Evolutionary conservation across 2,888 invertebrate species (phyloP).

Genomic region (Caenorhabditis sp.): DNA sequence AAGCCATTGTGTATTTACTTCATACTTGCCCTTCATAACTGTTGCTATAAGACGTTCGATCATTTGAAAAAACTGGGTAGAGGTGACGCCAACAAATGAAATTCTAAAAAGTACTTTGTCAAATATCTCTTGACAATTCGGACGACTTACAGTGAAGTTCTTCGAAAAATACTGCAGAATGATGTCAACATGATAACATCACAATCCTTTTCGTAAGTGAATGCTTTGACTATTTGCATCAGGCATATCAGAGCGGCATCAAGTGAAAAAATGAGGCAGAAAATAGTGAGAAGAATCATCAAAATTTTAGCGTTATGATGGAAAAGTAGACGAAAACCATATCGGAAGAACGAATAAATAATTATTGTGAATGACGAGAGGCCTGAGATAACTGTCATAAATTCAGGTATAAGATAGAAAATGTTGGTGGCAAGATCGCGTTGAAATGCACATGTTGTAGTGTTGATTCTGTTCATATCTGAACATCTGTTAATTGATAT

Average conservation of each 20-base stretch:
- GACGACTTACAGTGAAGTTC: slow-evolving; percentile 33
- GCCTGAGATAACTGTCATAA: slow-evolving; percentile 21
- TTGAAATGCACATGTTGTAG: slow-evolving; percentile 15
- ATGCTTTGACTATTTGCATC: slow-evolving; percentile 17
- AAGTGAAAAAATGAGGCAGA: slow-evolving; percentile 26
- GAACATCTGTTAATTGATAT: too few relatives aligned
- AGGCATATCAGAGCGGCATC: slow-evolving; percentile 19
- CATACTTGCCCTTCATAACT: slow-evolving; percentile 24
- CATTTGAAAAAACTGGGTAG: slow-evolving; percentile 32
- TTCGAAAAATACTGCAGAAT: slow-evolving; percentile 17
- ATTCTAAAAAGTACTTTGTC: slow-evolving; percentile 16
- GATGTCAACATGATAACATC: slow-evolving; percentile 22
- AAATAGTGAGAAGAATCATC: slow-evolving; percentile 28
- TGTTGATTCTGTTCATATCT: background rate
- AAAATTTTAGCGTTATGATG: slow-evolving; percentile 35
- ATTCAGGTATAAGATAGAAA: slow-evolving; percentile 26
- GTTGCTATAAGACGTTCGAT: slow-evolving; percentile 29
- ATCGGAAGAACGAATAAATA: slow-evolving; percentile 23
- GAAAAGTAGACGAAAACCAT: slow-evolving; percentile 26
- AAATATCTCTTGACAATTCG: too few relatives aligned
- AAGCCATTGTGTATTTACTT: slow-evolving; percentile 29
- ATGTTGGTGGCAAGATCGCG: slow-evolving; percentile 24
- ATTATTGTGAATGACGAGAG: slow-evolving; percentile 17
- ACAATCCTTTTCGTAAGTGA: slow-evolving; percentile 25
- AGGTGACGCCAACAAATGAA: slow-evolving; percentile 29